phyloP scores from a whole-genome alignment of 2,888 invertebrate species.

The Pyrocoelia pectoralis region DNA sequence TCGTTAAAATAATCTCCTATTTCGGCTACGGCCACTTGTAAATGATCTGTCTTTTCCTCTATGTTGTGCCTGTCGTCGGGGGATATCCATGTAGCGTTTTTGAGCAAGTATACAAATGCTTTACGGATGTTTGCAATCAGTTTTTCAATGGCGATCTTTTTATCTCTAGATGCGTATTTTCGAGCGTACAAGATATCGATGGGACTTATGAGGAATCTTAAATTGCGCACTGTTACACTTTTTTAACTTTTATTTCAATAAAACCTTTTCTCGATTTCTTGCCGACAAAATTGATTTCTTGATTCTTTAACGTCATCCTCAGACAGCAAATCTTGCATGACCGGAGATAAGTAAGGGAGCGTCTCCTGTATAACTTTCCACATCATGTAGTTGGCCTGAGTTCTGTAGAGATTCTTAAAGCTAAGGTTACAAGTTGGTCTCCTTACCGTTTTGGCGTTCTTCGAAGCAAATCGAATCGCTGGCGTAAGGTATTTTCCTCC shows the following conservation, averaged over 20 bases:
- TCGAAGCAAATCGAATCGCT: constrained; percentile 43
- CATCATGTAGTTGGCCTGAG: constrained; percentile 48
- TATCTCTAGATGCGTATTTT: not conserved
- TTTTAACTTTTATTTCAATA: not conserved
- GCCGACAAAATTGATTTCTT: constrained; percentile 4
- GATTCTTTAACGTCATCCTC: constrained; percentile 11
- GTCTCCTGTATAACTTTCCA: constrained; percentile 43
- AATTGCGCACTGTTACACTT: not conserved
- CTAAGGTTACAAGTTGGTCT: not conserved
- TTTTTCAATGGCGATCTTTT: constrained; percentile 38
- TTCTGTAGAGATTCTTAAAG: constrained; percentile 37
- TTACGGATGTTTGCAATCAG: constrained; percentile 43
- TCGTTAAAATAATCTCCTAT: constrained; percentile 43
- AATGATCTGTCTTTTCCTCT: constrained; percentile 35
- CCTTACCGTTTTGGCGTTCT: constrained; percentile 46
- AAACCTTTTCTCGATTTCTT: constrained; percentile 16
- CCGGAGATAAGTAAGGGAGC: constrained; percentile 17
- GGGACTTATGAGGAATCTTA: constrained; percentile 16
- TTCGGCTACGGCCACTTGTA: constrained; percentile 45
- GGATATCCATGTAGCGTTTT: constrained; percentile 44
- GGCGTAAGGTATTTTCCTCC: constrained; percentile 41
- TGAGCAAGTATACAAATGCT: constrained; percentile 38
- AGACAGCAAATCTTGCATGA: constrained; percentile 9
- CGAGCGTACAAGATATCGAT: constrained; percentile 14
- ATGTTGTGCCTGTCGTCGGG: constrained; percentile 36